Evolutionary conservation across 2,797 vertebrate species (phyloP).

Genomic region (Scolopax bukidnonensis): DNA sequence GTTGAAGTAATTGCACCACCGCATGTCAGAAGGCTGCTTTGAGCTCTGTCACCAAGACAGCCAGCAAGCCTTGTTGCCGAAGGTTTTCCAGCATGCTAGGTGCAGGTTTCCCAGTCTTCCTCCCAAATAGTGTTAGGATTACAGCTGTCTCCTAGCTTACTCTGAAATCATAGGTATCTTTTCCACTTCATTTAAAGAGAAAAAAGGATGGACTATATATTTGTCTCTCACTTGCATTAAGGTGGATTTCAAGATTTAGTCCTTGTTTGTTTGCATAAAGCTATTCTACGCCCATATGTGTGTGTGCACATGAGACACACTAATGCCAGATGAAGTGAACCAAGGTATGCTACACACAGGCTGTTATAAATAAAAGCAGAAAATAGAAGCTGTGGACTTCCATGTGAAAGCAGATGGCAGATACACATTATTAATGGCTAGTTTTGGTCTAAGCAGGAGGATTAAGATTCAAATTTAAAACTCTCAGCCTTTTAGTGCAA

Average conservation of each 20-base stretch:
- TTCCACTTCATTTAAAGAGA: background rate
- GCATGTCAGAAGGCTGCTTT: background rate
- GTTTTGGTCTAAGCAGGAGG: background rate
- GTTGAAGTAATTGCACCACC: background rate
- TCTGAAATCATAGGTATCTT: background rate
- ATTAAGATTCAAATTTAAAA: background rate
- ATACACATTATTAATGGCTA: background rate
- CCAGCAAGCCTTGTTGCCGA: background rate
- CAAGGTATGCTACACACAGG: accelerated
- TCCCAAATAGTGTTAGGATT: background rate
- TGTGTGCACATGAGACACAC: background rate
- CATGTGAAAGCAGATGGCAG: background rate
- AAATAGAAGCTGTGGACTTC: background rate
- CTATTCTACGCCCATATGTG: background rate
- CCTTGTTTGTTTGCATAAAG: background rate
- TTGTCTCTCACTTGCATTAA: background rate
- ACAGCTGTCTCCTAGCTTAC: background rate
- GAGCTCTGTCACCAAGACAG: background rate
- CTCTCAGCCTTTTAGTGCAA: background rate
- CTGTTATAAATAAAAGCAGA: background rate
- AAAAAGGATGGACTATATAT: background rate
- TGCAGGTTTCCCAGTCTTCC: background rate
- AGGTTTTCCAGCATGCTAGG: background rate
- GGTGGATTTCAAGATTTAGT: background rate
- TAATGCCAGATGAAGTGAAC: background rate